Conservation (phyloP, 2,113 vertebrate species). For the Gorilla gorilla region DNA sequence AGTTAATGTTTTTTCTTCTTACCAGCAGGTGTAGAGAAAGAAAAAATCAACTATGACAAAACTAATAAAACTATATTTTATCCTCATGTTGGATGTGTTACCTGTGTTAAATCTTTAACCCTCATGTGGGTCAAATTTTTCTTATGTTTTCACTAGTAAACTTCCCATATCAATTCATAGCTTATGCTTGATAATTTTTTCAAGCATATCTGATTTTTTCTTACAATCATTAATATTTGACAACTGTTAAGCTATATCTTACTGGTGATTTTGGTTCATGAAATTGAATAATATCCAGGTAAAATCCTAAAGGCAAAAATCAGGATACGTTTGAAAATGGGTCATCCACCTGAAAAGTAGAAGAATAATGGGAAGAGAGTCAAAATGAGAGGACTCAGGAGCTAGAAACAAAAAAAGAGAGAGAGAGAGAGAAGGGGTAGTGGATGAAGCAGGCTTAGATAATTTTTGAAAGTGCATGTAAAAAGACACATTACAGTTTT, state of each 20-base stretch:
- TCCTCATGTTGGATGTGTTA: not conserved
- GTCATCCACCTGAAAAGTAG: not conserved
- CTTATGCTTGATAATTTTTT: not conserved
- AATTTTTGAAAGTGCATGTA: not conserved
- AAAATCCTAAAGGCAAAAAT: not conserved
- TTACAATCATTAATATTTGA: not conserved
- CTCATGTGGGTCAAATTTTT: not conserved
- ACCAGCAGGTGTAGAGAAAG: not conserved
- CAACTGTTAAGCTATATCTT: not conserved
- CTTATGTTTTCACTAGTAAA: not conserved
- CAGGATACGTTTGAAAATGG: not conserved
- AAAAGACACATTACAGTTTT: not conserved
- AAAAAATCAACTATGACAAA: not conserved
- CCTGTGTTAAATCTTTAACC: not conserved
- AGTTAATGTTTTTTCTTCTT: not conserved
- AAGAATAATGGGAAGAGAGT: not conserved
- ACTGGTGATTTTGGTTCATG: not conserved
- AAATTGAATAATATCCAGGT: not conserved
- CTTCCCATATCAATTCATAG: not conserved
- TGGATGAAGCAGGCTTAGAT: not conserved
- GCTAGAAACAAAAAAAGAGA: not conserved
- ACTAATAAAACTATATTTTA: not conserved
- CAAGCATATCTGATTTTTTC: not conserved
- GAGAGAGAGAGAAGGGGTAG: not conserved
- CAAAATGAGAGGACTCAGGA: not conserved